phyloP scores from a whole-genome alignment of 2,888 invertebrate genomes.

The Allacma fusca region DNA sequence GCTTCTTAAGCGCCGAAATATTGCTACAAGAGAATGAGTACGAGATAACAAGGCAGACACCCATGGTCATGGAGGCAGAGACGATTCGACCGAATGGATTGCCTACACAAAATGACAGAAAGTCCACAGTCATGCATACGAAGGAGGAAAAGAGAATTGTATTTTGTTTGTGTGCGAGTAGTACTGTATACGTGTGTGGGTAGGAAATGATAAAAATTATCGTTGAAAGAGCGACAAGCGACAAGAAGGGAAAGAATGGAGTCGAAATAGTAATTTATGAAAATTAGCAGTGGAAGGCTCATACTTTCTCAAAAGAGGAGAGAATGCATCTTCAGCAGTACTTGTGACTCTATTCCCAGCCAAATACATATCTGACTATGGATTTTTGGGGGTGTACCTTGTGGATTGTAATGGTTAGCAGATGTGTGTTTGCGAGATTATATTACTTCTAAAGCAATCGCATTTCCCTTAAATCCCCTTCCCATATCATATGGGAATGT shows the following conservation, averaged over 20 bases:
- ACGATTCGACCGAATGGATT: not conserved
- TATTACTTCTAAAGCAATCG: slow-evolving; percentile 40
- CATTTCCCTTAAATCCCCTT: slow-evolving; percentile 39
- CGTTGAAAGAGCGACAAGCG: slow-evolving; percentile 16
- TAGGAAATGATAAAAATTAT: slow-evolving; percentile 26
- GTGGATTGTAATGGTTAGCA: slow-evolving; percentile 56
- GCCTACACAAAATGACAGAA: not conserved
- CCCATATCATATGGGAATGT: slow-evolving; percentile 16
- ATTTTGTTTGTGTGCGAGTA: slow-evolving; percentile 6
- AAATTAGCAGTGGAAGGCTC: slow-evolving; percentile 42
- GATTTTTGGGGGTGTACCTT: slow-evolving; percentile 49
- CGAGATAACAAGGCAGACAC: not conserved
- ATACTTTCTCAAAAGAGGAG: slow-evolving; percentile 6
- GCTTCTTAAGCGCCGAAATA: not conserved
- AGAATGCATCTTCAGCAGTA: not conserved
- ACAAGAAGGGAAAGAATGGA: slow-evolving; percentile 26
- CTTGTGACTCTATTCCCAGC: not conserved
- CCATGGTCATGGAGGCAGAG: not conserved
- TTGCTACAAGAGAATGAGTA: not conserved
- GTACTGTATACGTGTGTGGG: not conserved
- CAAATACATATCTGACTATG: slow-evolving; percentile 2
- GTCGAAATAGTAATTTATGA: slow-evolving; percentile 41
- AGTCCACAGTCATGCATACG: no score
- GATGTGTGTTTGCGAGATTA: slow-evolving; percentile 48
- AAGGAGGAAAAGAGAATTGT: slow-evolving; percentile 23